phyloP scores from a whole-genome alignment of 92 coral and sea anemone species.

The Anthopleura xanthogrammica region DNA sequence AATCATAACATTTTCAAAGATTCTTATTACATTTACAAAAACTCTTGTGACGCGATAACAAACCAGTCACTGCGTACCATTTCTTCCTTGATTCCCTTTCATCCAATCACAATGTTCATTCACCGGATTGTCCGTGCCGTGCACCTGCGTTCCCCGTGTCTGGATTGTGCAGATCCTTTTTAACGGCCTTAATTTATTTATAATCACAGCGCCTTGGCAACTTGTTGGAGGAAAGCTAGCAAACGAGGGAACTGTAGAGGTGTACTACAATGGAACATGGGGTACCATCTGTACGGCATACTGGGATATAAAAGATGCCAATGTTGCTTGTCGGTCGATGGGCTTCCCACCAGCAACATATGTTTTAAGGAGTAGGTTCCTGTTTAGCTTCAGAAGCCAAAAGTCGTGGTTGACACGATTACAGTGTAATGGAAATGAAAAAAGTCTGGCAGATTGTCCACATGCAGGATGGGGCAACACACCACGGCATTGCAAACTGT shows the following conservation, averaged over 20 bases:
- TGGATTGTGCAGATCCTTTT: too few relatives aligned
- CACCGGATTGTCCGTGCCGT: too few relatives aligned
- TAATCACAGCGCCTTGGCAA: not conserved
- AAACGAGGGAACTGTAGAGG: slow-evolving; percentile 3
- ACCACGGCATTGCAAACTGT: not conserved
- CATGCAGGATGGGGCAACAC: slow-evolving; percentile 19
- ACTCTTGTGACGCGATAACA: too few relatives aligned
- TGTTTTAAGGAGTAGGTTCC: not conserved
- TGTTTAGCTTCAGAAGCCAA: not conserved
- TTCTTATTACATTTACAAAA: too few relatives aligned
- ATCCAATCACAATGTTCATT: too few relatives aligned
- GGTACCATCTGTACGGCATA: not conserved
- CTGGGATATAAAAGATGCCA: slow-evolving; percentile 10
- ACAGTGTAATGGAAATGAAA: slow-evolving; percentile 15
- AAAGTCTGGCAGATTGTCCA: not conserved
- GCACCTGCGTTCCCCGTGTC: too few relatives aligned
- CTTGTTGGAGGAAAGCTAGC: not conserved
- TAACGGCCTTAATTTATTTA: too few relatives aligned
- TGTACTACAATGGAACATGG: slow-evolving; percentile 6
- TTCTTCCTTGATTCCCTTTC: too few relatives aligned
- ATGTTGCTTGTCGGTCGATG: not conserved
- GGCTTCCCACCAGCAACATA: slow-evolving; percentile 14
- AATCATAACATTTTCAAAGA: too few relatives aligned
- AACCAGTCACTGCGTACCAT: too few relatives aligned
- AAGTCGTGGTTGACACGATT: not conserved